Evolutionary conservation across 2,113 vertebrate species (phyloP).

Genomic region (Rousettus leschenaultii): DNA sequence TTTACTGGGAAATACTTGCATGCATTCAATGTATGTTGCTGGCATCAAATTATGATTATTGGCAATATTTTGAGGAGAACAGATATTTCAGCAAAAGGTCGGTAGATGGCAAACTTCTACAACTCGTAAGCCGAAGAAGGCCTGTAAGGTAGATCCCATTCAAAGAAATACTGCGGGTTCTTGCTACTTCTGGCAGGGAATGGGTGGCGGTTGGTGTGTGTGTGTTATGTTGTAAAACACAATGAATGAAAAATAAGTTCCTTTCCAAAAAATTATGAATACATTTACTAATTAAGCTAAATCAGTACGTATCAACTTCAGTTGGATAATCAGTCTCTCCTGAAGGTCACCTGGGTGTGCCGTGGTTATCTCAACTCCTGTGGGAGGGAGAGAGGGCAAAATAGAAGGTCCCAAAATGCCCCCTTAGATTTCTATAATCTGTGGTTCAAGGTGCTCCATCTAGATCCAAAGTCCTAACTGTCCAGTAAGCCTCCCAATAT

Average conservation of each 20-base stretch:
- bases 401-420: background rate
- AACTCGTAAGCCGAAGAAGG: background rate
- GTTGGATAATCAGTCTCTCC: background rate
- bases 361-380: background rate
- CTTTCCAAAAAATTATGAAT: conserved; percentile 5
- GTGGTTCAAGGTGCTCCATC: background rate
- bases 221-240: background rate
- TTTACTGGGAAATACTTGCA: background rate
- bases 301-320: background rate
- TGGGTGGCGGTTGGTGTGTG: background rate
- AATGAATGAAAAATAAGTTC: background rate
- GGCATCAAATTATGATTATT: background rate
- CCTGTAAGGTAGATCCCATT: too few relatives aligned
- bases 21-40: background rate
- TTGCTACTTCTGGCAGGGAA: background rate
- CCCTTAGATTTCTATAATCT: background rate
- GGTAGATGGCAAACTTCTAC: conserved; percentile 46
- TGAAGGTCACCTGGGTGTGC: background rate
- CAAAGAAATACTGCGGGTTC: background rate
- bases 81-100: conserved; percentile 24
- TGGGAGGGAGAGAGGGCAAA: background rate
- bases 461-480: background rate
- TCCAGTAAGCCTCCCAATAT: background rate
- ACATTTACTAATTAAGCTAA: background rate
- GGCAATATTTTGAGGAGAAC: background rate